Conservation (phyloP, 2,797 vertebrate genomes). For the Spinus olivaceus region DNA sequence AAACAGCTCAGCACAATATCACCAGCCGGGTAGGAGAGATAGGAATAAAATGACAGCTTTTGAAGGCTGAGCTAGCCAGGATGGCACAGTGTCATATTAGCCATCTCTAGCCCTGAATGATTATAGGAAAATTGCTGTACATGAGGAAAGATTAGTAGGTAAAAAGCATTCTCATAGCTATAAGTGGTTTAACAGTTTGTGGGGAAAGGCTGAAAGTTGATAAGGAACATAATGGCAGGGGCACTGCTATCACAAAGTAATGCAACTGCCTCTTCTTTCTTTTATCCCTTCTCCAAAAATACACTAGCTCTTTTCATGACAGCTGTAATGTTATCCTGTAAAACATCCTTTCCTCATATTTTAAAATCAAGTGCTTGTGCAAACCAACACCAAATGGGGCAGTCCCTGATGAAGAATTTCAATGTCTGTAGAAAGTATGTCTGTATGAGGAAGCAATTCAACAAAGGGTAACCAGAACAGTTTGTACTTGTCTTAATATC, state of each 20-base stretch:
- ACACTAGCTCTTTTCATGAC: not conserved
- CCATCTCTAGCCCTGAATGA: not conserved
- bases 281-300: not conserved
- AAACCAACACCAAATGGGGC: not conserved
- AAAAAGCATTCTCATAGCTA: not conserved
- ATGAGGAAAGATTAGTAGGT: not conserved
- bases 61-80: not conserved
- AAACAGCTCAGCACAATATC: not conserved
- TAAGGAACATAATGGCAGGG: not conserved
- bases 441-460: not conserved
- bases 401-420: not conserved
- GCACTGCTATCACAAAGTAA: not conserved
- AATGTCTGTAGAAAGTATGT: not conserved
- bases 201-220: not conserved
- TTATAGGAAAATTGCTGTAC: constrained; percentile 3
- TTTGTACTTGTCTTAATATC: not conserved
- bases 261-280: not conserved
- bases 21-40: constrained; percentile 4
- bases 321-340: not conserved
- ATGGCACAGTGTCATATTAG: not conserved
- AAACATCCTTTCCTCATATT: not conserved
- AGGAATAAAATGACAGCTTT: not conserved
- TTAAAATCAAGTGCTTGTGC: not conserved
- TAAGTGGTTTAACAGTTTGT: not conserved
- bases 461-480: not conserved